Evolutionary conservation across 2,797 vertebrate species (phyloP), one percentile per base, ranked within the genome.

Genomic region (Okamejei kenojei): DNA sequence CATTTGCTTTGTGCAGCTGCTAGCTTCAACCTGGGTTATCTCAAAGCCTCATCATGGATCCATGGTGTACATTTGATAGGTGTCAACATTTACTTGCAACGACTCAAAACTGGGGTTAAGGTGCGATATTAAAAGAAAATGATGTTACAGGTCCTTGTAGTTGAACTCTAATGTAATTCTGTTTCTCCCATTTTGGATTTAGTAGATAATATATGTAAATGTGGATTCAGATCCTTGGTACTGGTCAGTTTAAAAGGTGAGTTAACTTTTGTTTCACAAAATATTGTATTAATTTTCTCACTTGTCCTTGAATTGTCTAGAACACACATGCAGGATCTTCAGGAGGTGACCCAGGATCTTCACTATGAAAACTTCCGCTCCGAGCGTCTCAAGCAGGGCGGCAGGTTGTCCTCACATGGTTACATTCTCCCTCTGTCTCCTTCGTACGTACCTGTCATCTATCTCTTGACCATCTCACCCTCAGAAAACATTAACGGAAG

Each of bases 301-400:
- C 54, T 92, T 45, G 26, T 54, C 73, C 8, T 9, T 26, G 2
- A 1, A 45, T 2, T 32, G 90, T 95, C 8, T 95, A 99, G 99
- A 94, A 99, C 99, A 61, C 99, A 99, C 93, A 99, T 99, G 99
- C 98, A 99, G 94, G 99, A 99, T 93, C 98, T 99, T 19, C 99
- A 99, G 96, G 99, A 99, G 95, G 99, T 99, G 94, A 99, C 99
- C 94, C 99, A 99, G 96, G 99, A 99, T 95, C 97, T 99, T 93
- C 99, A 99, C 96, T 99, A 99, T 3, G 99, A 99, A 96, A 99
- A 99, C 96, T 99, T 99, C 96, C 98, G 99, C 94, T 99, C 99
- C 0, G 98, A 99, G 93, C 97, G 99, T 94, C 98, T 99, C 94
- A 99, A 99, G 94, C 97, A 97, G 94, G 98, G 98, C 15, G 98